Conservation (phyloP, 2,888 invertebrate genomes). For the Sinotaia quadrata region DNA sequence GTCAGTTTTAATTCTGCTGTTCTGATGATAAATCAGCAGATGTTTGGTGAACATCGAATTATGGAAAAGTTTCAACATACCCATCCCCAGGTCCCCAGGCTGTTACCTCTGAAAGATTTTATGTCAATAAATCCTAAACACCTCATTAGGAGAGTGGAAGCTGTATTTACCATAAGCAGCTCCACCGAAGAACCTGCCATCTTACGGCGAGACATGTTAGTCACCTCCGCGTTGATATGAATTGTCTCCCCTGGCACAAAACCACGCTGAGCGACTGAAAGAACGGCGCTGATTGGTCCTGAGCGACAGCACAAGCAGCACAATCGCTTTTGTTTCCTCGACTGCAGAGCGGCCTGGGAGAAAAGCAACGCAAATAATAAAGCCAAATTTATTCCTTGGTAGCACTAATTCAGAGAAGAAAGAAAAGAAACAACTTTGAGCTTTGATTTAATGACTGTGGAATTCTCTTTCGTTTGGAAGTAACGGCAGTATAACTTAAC, state of each 20-base stretch:
- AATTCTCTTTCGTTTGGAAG: too few species aligned
- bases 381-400: too few species aligned
- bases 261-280: constrained; percentile 90
- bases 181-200: constrained; percentile 90
- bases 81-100: not conserved
- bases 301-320: constrained; percentile 77
- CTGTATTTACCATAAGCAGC: constrained; percentile 80
- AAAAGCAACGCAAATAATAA: constrained; percentile 8
- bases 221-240: constrained; percentile 86
- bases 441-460: too few species aligned
- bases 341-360: constrained; percentile 75
- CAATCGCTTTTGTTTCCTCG: constrained; percentile 78
- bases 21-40: too few species aligned
- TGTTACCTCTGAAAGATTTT: too few species aligned
- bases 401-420: too few species aligned
- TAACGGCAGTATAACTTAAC: too few species aligned
- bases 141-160: not conserved
- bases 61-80: too few species aligned
- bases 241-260: constrained; percentile 96
- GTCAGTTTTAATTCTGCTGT: too few species aligned
- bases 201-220: constrained; percentile 88
- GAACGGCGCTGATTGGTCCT: constrained; percentile 88
- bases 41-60: too few species aligned
- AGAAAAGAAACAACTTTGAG: too few species aligned
- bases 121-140: too few species aligned